Percentiles rank a stretch among this genome's conserved stretches.
These are phyloP conservation scores for Apamea anceps DNA, from an alignment of 2,888 invertebrate species.

Conservation along the genomic window DNA sequence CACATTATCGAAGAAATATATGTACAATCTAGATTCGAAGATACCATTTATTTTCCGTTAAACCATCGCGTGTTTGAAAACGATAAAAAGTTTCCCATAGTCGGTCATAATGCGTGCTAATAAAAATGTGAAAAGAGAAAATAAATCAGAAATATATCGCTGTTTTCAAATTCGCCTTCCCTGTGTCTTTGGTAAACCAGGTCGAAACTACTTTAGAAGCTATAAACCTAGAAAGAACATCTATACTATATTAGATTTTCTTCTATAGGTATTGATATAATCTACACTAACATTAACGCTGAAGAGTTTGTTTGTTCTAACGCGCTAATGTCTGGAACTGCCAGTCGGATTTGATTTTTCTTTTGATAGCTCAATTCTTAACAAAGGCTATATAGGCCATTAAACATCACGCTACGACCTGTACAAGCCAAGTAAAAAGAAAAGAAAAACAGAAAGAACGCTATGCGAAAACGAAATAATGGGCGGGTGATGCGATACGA, in stretches of 20 bases:
- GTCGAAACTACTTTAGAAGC: conserved; percentile 31
- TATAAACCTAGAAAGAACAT: conserved; percentile 43
- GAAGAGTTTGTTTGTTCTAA: no score
- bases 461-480: no score
- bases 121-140: conserved; percentile 53
- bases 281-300: no score
- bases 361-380: neutral
- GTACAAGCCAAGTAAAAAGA: neutral
- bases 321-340: neutral
- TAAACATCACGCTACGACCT: neutral
- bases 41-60: conserved; percentile 37
- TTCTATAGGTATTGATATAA: neutral
- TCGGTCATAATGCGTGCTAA: conserved; percentile 39
- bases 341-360: neutral
- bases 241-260: neutral
- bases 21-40: conserved; percentile 20
- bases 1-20: conserved; percentile 6
- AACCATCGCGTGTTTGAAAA: conserved; percentile 46
- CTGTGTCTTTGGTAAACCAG: conserved; percentile 24
- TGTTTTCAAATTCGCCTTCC: conserved; percentile 24
- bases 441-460: neutral
- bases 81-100: conserved; percentile 51
- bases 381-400: neutral
- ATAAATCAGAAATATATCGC: conserved; percentile 47
- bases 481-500: neutral